phyloP scores from a whole-genome alignment of 2,113 vertebrate species.

The Myiagra hebetior region DNA sequence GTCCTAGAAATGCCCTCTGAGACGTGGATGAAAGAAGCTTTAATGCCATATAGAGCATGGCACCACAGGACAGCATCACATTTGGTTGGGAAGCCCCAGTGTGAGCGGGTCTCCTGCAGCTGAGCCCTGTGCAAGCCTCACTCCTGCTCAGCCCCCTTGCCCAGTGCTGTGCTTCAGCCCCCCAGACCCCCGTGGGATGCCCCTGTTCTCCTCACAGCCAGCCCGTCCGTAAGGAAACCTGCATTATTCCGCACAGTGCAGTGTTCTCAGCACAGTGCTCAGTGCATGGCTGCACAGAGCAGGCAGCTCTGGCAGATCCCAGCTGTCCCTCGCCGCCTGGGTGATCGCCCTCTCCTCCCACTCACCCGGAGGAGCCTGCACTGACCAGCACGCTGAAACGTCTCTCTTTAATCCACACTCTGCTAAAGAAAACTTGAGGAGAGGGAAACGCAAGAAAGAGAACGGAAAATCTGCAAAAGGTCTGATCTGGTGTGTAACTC shows the following conservation, averaged over 20 bases:
- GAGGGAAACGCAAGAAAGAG: neutral
- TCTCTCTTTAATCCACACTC: neutral
- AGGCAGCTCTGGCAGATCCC: neutral
- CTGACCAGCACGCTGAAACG: neutral
- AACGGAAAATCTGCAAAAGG: neutral
- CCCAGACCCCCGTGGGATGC: fast-evolving
- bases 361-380: neutral
- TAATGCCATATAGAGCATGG: neutral
- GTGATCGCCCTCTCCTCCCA: neutral
- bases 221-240: neutral
- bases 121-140: neutral
- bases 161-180: neutral
- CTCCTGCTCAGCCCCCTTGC: neutral
- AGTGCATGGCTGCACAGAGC: fast-evolving
- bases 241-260: neutral
- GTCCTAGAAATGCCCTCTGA: neutral
- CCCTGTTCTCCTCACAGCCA: neutral
- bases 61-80: neutral
- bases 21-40: neutral
- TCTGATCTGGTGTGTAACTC: fast-evolving
- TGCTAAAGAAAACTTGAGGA: neutral
- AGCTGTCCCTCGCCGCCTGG: fast-evolving
- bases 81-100: neutral
- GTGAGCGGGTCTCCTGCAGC: neutral
- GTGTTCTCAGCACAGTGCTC: neutral